These are phyloP conservation scores for Epizoanthus scotinus DNA, from an alignment of 92 coral and sea anemone species.

Conservation along the genomic window DNA sequence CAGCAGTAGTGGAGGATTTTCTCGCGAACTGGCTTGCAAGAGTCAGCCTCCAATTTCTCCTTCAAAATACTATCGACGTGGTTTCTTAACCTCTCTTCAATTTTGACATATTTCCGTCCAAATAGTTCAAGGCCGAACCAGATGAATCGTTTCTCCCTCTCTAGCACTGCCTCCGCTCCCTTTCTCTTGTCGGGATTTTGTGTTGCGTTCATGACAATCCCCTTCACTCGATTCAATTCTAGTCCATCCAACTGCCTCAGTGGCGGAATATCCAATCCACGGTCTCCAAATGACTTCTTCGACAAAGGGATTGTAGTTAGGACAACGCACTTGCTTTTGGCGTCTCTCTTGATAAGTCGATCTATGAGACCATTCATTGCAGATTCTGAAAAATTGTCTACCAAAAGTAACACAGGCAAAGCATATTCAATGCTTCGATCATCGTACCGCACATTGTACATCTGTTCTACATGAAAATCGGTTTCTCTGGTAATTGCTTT, in stretches of 20 bases:
- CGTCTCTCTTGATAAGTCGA: constrained; percentile 36
- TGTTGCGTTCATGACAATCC: constrained; percentile 25
- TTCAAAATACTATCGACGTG: constrained; percentile 34
- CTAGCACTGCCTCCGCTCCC: constrained; percentile 53
- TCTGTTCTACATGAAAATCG: constrained; percentile 54
- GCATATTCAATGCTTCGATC: constrained; percentile 24
- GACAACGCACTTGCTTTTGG: constrained; percentile 46
- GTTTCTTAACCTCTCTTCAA: constrained; percentile 38
- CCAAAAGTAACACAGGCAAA: constrained; percentile 44
- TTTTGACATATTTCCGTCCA: constrained; percentile 57
- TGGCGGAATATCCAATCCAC: constrained; percentile 15
- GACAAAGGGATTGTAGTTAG: constrained; percentile 37
- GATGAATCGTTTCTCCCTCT: constrained; percentile 59
- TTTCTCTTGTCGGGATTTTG: constrained; percentile 23
- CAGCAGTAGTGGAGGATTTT: constrained; percentile 38
- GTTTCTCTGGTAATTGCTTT: constrained; percentile 51
- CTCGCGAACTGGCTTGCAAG: constrained; percentile 2
- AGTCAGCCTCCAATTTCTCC: not conserved
- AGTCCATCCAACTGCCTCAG: constrained; percentile 35
- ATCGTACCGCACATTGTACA: constrained; percentile 39
- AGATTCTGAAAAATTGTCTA: constrained; percentile 49
- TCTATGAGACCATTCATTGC: constrained; percentile 36
- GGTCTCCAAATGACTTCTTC: not conserved
- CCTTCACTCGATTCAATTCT: constrained; percentile 31
- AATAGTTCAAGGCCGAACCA: constrained; percentile 69